Base-by-base conservation (phyloP, 2,797 vertebrate species). In the Mycteria americana region DNA sequence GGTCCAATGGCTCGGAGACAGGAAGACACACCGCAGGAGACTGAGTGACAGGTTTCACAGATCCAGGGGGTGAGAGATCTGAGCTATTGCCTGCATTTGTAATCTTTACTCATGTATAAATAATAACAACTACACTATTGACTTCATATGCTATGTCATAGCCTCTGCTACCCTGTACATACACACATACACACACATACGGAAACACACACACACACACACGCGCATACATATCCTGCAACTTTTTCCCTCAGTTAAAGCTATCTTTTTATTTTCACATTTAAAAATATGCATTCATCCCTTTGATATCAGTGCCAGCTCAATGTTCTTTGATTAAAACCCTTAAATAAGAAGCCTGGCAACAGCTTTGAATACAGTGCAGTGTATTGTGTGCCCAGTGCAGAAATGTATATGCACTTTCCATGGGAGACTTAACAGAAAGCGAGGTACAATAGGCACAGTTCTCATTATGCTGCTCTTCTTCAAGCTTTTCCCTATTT, bases 51-150 rank as follows among this genome's bases (percentile, higher is more conserved):
- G 98, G 98, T 98, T 98, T 98, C 98, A 98, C 98, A 98, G 98
- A 98, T 98, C 98, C 98, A 98, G 98, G 98, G 98, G 98, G 98
- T 98, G 98, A 98, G 98, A 98, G 98, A 98, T 98, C 98, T 98
- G 98, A 98, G 98, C 98, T 98, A 97, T 98, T 98, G 98, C 98
- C 98, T 98, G 98, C 98, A 98, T 98, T 98, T 98, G 98, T 98
- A 98, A 98, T 98, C 98, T 98, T 98, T 98, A 98, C 98, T 98
- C 98, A 98, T 98, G 98, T 98, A 98, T 98, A 98, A 98, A 98
- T 98, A 98, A 98, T 98, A 98, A 98, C 98, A 98, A 98, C 97
- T 98, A 98, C 97, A 93, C 98, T 97, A 98, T 97, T 98, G 98
- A 98, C 98, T 98, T 98, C 98, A 96, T 98, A 98, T 97, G 98